Base-by-base conservation (phyloP, 2,888 invertebrate genomes). In the Thysanoteuthis rhombus region DNA sequence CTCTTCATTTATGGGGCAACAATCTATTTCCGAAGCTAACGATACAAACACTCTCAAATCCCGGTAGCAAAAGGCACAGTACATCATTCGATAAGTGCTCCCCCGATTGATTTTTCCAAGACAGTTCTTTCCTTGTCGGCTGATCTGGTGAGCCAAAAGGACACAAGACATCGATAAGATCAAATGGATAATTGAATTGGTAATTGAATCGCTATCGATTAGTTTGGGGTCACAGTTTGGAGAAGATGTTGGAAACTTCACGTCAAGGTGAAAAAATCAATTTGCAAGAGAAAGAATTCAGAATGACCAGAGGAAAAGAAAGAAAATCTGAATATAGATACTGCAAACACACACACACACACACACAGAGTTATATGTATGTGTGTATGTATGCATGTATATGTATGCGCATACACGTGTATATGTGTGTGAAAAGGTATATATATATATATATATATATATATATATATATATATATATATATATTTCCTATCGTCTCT, bases 251-350 rank as follows among this genome's bases (percentile, higher is more conserved):
- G n/a, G 75, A 75, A 75, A 75, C 75, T 75, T 75, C 75, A 12
- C 75, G 75, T 75, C n/a, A 75, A 75, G 75, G 75, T 75, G 75
- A 75, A 75, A 75, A 75, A 75, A n/a, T 75, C 75, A 75, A 75
- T 75, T 75, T 32, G 28, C 25, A 58, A 58, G 28, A 58, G 58
- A 32, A 58, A 58, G 58, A 28, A 58, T 10, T 58, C 32, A 32
- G 32, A 58, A 58, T 58, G 58, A 58, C 58, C 25, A 58, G 32
- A 58, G 58, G 58, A 58, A 58, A 58, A 32, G 32, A 58, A 58
- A 58, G 1, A 8, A 58, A 32, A 58, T 58, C 5, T 32, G 32
- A 32, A 58, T 58, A 58, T 58, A 58, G 28, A 75, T 75, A 16
- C 22, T 75, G n/a, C n/a, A 75, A 12, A 75, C n/a, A 75, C 10